Evolutionary conservation across 2,113 vertebrate species (phyloP).

Genomic region (Aptenodytes forsteri): DNA sequence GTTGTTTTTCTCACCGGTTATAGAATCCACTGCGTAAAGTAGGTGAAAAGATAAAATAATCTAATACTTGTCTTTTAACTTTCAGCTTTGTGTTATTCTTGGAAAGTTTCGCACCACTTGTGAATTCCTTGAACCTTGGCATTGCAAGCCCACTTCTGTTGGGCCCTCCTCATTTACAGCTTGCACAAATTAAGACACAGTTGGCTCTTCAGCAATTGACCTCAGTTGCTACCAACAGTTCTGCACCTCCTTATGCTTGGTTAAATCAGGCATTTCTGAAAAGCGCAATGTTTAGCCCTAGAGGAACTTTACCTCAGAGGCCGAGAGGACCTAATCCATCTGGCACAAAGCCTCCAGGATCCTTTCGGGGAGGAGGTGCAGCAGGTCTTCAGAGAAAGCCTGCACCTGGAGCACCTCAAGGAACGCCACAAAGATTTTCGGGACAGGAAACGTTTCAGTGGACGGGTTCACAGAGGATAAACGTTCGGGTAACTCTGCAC

Average conservation of each 20-base stretch:
- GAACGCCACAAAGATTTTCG: conserved; percentile 64
- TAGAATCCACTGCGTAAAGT: conserved; percentile 60
- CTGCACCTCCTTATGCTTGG: conserved; percentile 78
- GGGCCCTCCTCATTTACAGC: conserved; percentile 86
- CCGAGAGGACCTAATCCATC: conserved; percentile 71
- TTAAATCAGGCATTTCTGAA: conserved; percentile 80
- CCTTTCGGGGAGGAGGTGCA: conserved; percentile 70
- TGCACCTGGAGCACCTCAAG: conserved; percentile 68
- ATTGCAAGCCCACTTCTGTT: conserved; percentile 82
- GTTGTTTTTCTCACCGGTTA: conserved; percentile 53
- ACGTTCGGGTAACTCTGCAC: conserved; percentile 74
- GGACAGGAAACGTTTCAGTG: conserved; percentile 62
- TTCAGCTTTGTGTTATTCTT: conserved; percentile 92
- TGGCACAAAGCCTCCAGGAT: conserved; percentile 72
- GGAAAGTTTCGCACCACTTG: conserved; percentile 87
- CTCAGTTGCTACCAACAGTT: conserved; percentile 68
- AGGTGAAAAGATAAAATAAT: conserved; percentile 75
- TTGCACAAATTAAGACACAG: conserved; percentile 88
- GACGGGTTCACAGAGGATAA: conserved; percentile 76
- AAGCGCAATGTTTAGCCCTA: conserved; percentile 88
- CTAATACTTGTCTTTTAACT: conserved; percentile 92
- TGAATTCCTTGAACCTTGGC: conserved; percentile 85
- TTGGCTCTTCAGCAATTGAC: conserved; percentile 84
- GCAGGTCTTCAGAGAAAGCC: conserved; percentile 70
- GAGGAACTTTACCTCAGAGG: conserved; percentile 80